Percentiles rank a stretch among this genome's conserved stretches.
Conservation (phyloP, 2,797 vertebrate species). For the Brachymystax lenok region DNA sequence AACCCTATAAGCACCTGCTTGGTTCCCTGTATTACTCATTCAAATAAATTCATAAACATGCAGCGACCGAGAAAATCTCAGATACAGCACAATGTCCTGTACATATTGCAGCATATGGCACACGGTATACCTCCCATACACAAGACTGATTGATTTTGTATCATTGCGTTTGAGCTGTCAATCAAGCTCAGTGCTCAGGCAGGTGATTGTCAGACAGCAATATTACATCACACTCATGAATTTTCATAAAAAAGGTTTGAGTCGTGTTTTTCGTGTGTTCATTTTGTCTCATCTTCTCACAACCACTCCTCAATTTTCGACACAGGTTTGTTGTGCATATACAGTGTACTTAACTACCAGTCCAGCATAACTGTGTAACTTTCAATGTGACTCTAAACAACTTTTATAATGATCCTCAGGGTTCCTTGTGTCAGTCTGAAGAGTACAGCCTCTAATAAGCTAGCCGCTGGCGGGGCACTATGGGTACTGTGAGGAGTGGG, state of each 20-base stretch:
- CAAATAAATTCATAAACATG: constrained; percentile 64
- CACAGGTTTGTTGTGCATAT: background rate
- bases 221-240: background rate
- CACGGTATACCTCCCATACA: constrained; percentile 56
- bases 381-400: constrained; percentile 26
- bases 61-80: constrained; percentile 44
- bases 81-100: constrained; percentile 54
- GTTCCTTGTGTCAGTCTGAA: constrained; percentile 20
- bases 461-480: constrained; percentile 12
- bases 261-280: constrained; percentile 17
- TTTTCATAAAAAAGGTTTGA: constrained; percentile 46
- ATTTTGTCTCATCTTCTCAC: background rate
- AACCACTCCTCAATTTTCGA: background rate
- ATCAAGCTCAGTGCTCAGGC: constrained; percentile 42
- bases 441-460: constrained; percentile 38
- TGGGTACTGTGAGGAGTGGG: constrained; percentile 28
- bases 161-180: constrained; percentile 58
- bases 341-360: constrained; percentile 24
- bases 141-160: constrained; percentile 56
- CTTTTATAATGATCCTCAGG: constrained; percentile 43
- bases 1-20: constrained; percentile 42
- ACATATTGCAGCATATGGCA: constrained; percentile 60
- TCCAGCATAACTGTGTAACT: constrained; percentile 27
- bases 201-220: constrained; percentile 30
- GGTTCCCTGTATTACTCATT: constrained; percentile 61